phyloP scores from a whole-genome alignment of 2,888 invertebrate genomes.

The Tachina fera region DNA sequence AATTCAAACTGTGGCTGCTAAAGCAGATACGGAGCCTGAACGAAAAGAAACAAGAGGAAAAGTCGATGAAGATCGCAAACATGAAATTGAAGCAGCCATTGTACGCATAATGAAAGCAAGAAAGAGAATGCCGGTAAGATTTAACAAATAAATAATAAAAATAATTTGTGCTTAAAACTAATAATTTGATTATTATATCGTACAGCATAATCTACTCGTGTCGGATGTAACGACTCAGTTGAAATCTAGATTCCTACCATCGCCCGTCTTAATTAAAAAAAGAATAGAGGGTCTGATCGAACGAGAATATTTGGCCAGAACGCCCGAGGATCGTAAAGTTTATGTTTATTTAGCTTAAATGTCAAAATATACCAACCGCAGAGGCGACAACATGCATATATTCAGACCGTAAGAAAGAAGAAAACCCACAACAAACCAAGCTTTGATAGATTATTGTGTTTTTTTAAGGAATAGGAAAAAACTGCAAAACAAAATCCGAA shows the following conservation, averaged over 20 bases:
- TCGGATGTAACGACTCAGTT: conserved; percentile 99
- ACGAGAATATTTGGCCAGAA: conserved; percentile 98
- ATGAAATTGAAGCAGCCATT: conserved; percentile 99
- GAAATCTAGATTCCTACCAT: conserved; percentile 97
- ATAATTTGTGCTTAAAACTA: neutral
- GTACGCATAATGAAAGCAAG: conserved; percentile 99
- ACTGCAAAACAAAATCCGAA: conserved; percentile 9
- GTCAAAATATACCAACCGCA: conserved; percentile 39
- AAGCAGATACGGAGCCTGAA: conserved; percentile 99
- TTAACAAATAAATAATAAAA: neutral
- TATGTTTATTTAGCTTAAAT: conserved; percentile 96
- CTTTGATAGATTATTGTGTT: conserved; percentile 55
- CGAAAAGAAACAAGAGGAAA: conserved; percentile 98
- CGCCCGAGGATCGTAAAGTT: conserved; percentile 97
- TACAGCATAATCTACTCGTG: conserved; percentile 95
- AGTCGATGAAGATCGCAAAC: conserved; percentile 99
- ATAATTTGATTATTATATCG: conserved; percentile 60
- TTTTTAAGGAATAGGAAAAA: conserved; percentile 14
- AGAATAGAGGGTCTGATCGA: conserved; percentile 99
- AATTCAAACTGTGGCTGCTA: conserved; percentile 96
- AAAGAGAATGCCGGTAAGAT: conserved; percentile 93
- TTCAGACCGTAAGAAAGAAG: conserved; percentile 37
- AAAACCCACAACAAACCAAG: neutral
- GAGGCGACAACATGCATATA: conserved; percentile 4
- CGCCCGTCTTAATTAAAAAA: conserved; percentile 99